Percentiles rank a stretch among this genome's conserved stretches.
phyloP scores from a whole-genome alignment of 2,113 vertebrate species.

The Apteryx mantelli region DNA sequence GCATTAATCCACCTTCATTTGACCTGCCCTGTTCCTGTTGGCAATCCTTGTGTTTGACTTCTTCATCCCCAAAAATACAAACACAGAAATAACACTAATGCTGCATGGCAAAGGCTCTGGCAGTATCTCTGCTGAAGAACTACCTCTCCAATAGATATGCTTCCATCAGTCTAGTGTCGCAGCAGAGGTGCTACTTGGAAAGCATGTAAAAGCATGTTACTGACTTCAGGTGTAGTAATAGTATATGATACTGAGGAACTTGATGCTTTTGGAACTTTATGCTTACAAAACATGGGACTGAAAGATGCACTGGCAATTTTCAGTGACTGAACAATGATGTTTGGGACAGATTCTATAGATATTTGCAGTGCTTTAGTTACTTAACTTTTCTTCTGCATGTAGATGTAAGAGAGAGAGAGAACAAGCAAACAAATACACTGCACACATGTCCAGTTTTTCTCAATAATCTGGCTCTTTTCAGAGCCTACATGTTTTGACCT shows the following conservation, averaged over 20 bases:
- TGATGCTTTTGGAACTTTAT: not conserved
- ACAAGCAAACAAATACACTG: not conserved
- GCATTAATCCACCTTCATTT: not conserved
- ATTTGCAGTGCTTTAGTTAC: not conserved
- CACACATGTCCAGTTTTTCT: not conserved
- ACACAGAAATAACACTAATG: not conserved
- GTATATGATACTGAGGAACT: not conserved
- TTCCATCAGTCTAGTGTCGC: not conserved
- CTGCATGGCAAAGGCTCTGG: not conserved
- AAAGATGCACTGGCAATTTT: not conserved
- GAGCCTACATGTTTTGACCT: not conserved
- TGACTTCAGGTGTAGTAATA: not conserved
- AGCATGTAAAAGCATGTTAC: not conserved
- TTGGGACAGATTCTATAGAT: not conserved
- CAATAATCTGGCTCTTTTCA: not conserved
- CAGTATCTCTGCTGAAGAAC: rapidly evolving
- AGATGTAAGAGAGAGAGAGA: not conserved
- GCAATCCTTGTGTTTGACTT: not conserved
- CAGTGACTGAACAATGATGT: not conserved
- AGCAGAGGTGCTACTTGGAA: not conserved
- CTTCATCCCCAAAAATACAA: not conserved
- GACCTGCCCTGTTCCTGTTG: not conserved
- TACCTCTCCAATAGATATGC: not conserved
- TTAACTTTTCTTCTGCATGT: not conserved
- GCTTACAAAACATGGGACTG: not conserved